phyloP scores from a whole-genome alignment of 2,888 invertebrate species.

The Pollenia amentaria region DNA sequence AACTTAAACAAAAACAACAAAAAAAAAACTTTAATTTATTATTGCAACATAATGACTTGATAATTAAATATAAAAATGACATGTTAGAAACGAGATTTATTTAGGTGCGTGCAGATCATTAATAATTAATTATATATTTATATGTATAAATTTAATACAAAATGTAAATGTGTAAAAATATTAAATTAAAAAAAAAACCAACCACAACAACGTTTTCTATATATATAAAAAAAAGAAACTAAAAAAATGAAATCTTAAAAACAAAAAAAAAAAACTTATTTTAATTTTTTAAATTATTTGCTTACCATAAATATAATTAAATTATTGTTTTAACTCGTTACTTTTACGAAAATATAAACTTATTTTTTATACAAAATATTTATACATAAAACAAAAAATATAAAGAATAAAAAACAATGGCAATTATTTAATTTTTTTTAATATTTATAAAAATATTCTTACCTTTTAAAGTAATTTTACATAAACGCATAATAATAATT shows the following conservation, averaged over 20 bases:
- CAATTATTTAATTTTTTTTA: slow-evolving; percentile 66
- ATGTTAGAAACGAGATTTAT: slow-evolving; percentile 51
- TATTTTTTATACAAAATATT: slow-evolving; percentile 52
- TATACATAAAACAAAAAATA: slow-evolving; percentile 27
- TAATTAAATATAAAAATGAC: slow-evolving; percentile 44
- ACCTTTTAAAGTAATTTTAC: not conserved
- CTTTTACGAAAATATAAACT: slow-evolving; percentile 57
- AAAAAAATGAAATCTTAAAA: slow-evolving; percentile 44
- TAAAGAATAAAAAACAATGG: slow-evolving; percentile 65
- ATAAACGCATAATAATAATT: not conserved
- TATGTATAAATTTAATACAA: slow-evolving; percentile 9
- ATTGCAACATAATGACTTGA: slow-evolving; percentile 51
- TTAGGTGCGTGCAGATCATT: slow-evolving; percentile 55
- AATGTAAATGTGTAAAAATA: slow-evolving; percentile 52
- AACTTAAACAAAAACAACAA: slow-evolving; percentile 35
- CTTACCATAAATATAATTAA: slow-evolving; percentile 39
- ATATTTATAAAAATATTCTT: slow-evolving; percentile 25
- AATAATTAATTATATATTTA: slow-evolving; percentile 31
- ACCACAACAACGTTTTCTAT: not conserved
- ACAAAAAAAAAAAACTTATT: slow-evolving; percentile 46
- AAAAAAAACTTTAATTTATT: slow-evolving; percentile 44
- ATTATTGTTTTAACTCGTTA: slow-evolving; percentile 51
- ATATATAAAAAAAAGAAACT: slow-evolving; percentile 9
- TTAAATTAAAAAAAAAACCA: slow-evolving; percentile 5
- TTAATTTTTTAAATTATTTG: slow-evolving; percentile 57